A percentile compares a stretch with the other conserved stretches of the same genome.
Conservation (phyloP, 2,888 invertebrate species). For the Nomada ruficornis region DNA sequence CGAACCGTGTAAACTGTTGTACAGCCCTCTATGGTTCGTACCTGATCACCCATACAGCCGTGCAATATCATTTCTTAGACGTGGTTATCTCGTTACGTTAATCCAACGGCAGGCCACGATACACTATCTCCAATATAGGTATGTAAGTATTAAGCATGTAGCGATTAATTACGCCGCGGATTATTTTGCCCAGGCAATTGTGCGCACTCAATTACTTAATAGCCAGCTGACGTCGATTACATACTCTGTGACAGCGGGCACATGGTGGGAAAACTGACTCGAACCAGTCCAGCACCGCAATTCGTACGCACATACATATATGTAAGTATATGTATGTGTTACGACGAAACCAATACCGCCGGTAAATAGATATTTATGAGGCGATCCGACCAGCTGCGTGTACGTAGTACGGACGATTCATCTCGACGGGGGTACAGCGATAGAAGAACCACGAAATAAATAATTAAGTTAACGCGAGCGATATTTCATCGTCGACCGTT, state of each 20-base stretch:
- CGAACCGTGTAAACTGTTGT: too few species aligned
- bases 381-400: background rate
- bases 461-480: background rate
- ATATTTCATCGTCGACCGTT: background rate
- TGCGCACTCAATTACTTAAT: conserved; percentile 65
- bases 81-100: conserved; percentile 34
- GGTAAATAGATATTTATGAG: conserved; percentile 44
- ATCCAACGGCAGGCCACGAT: conserved; percentile 35
- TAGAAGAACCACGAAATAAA: background rate
- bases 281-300: conserved; percentile 16
- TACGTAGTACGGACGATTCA: conserved; percentile 4
- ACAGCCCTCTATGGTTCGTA: too few species aligned
- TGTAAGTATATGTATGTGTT: conserved; percentile 3
- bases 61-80: conserved; percentile 8
- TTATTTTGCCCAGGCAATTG: conserved; percentile 60
- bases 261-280: conserved; percentile 48
- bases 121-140: conserved; percentile 12
- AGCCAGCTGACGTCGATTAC: conserved; percentile 61
- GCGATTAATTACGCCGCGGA: conserved; percentile 55
- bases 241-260: conserved; percentile 35
- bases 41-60: background rate
- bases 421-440: background rate
- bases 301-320: too few species aligned
- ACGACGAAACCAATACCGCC: conserved; percentile 37
- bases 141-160: conserved; percentile 12